Evolutionary conservation across 2,113 vertebrate species (phyloP), one percentile per base, ranked within the genome.

Genomic region (Podarcis raffonei): DNA sequence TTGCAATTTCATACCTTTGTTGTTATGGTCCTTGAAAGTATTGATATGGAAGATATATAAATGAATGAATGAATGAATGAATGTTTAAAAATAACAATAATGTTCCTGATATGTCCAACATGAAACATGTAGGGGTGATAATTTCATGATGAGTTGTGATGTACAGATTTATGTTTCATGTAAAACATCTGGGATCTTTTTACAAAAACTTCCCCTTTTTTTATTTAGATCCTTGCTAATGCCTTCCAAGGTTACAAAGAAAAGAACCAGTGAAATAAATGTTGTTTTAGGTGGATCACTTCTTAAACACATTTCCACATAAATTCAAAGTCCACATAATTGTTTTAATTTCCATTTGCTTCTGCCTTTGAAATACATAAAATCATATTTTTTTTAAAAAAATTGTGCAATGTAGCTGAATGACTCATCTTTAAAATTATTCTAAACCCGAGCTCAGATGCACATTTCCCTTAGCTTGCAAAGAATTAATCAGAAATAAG

Each of bases 401-500:
- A 53, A 6, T 79, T 79, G 4, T 12, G 27, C 25, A n/a, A 25
- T 39, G 1, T 30, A 37, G 27, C 25, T 66, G 30, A 85, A 59
- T 35, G 88, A 82, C 81, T 81, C 3, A 88, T 53, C 23, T 80
- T n/a, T 88, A 87, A 91, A 57, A 86, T 71, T 57, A 88, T 89
- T 65, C 80, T 39, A 30, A 84, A 82, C 68, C 74, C 68, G 90
- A 82, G 79, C 57, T 71, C 79, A 78, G 89, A 85, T 79, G 12
- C 0, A 8, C 22, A 83, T 93, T 94, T 94, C 91, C 79, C 77
- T 94, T 79, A 72, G 78, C 91, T 95, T 92, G 88, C 92, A 79
- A 94, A 62, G 86, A 90, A 87, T 89, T 91, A 92, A 89, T 92
- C 90, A 92, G 91, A 90, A 94, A 94, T 93, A 87, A 94, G 91